Evolutionary conservation across 30 jellyfish, hydroid and myxozoan species (phyloP).

Genomic region (Pseudorhiza aurosa): DNA sequence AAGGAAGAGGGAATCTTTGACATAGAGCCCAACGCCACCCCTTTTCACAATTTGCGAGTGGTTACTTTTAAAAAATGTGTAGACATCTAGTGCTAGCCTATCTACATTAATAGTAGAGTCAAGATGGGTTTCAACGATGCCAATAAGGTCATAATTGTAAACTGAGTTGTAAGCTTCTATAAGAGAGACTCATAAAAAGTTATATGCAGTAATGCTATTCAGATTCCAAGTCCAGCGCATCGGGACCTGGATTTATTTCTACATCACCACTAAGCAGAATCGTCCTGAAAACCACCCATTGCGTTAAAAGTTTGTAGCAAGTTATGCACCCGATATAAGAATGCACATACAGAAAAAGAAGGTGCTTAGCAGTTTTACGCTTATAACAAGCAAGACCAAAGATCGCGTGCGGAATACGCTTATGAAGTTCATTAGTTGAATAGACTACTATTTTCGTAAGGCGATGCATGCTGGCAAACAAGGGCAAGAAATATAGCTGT

Average conservation of each 20-base stretch:
- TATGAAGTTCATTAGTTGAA: conserved; percentile 45
- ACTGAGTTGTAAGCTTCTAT: conserved; percentile 61
- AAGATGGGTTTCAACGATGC: conserved; percentile 50
- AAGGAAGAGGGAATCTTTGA: conserved; percentile 52
- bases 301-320: conserved; percentile 39
- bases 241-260: conserved; percentile 57
- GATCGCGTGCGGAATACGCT: conserved; percentile 49
- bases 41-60: conserved; percentile 55
- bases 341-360: conserved; percentile 34
- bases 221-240: conserved; percentile 46
- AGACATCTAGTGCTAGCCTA: conserved; percentile 52
- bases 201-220: conserved; percentile 51
- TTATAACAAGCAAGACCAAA: conserved; percentile 44
- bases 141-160: conserved; percentile 45
- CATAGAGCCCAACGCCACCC: conserved; percentile 59
- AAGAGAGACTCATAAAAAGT: conserved; percentile 36
- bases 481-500: conserved; percentile 37
- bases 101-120: conserved; percentile 38
- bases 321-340: conserved; percentile 42
- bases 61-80: conserved; percentile 35
- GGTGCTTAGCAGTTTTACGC: conserved; percentile 23
- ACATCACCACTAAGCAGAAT: conserved; percentile 66
- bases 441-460: conserved; percentile 33
- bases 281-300: conserved; percentile 54
- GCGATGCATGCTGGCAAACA: conserved; percentile 58